These are phyloP conservation scores for Masnerella sp. DNA, from an alignment of 2,888 invertebrate species.

Conservation along the genomic window DNA sequence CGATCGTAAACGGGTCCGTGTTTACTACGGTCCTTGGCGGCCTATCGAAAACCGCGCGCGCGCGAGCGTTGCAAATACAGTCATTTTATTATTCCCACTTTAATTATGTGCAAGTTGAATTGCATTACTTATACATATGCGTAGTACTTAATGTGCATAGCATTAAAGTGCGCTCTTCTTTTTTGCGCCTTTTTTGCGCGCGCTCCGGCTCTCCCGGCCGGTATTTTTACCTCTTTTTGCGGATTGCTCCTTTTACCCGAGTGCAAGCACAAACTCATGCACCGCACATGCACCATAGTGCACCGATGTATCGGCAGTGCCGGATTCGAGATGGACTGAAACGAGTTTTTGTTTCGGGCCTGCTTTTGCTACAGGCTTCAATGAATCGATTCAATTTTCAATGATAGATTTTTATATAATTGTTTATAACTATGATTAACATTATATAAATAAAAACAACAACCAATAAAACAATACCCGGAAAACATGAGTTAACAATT, in stretches of 20 bases:
- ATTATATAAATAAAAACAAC: too few relatives aligned
- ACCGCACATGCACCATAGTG: slow-evolving; percentile 36
- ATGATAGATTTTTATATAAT: too few relatives aligned
- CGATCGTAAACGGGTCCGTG: slow-evolving; percentile 22
- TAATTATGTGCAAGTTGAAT: slow-evolving; percentile 46
- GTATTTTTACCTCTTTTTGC: slow-evolving; percentile 49
- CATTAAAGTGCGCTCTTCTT: slow-evolving; percentile 41
- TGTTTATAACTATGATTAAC: too few relatives aligned
- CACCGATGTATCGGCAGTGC: slow-evolving; percentile 66
- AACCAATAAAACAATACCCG: too few relatives aligned
- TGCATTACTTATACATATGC: slow-evolving; percentile 54
- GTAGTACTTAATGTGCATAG: slow-evolving; percentile 42
- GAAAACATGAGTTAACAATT: too few relatives aligned
- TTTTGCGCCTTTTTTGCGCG: too few relatives aligned
- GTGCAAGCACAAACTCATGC: slow-evolving; percentile 37
- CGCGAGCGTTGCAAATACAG: slow-evolving; percentile 22
- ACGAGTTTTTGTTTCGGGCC: too few relatives aligned
- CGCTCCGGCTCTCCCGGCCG: slow-evolving; percentile 20
- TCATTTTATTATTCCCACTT: slow-evolving; percentile 51
- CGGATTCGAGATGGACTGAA: too few relatives aligned
- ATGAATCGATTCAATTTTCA: too few relatives aligned
- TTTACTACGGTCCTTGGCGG: slow-evolving; percentile 32
- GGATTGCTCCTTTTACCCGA: slow-evolving; percentile 51
- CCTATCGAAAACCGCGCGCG: slow-evolving; percentile 24
- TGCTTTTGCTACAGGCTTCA: too few relatives aligned